Conservation (phyloP, 2,113 vertebrate genomes). For the Centropristis striata region DNA sequence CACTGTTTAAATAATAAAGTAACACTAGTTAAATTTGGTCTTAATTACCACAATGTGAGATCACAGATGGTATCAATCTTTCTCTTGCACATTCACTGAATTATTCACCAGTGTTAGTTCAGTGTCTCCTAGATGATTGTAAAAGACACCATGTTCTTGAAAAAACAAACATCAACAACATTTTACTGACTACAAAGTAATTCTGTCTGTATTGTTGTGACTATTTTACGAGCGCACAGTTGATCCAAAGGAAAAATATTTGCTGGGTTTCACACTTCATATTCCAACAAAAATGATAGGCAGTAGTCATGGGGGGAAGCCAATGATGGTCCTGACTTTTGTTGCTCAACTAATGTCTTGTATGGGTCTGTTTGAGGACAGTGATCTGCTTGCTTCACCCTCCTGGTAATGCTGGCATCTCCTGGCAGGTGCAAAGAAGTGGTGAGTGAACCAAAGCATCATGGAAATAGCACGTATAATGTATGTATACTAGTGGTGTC, state of each 20-base stretch:
- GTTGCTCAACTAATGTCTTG: conserved; percentile 19
- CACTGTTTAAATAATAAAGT: conserved; percentile 2
- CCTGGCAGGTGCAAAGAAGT: conserved; percentile 20
- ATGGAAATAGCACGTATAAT: neutral
- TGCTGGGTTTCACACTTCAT: neutral
- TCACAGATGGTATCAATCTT: conserved; percentile 26
- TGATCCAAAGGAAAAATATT: neutral
- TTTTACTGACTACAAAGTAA: neutral
- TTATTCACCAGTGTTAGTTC: neutral
- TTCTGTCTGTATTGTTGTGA: neutral
- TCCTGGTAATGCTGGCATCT: conserved; percentile 41
- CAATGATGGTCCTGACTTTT: neutral
- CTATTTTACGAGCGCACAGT: neutral
- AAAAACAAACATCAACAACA: neutral
- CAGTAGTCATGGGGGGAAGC: neutral
- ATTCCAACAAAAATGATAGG: conserved; percentile 22
- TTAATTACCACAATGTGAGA: conserved; percentile 1
- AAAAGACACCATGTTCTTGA: neutral
- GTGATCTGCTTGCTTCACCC: no score
- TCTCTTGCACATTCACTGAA: conserved; percentile 10
- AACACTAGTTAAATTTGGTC: neutral
- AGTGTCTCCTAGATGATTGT: neutral
- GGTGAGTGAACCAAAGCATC: neutral
- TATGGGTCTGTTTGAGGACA: no score
- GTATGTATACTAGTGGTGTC: no score